Evolutionary conservation across 2,113 vertebrate genomes (phyloP), one percentile per base, ranked within the genome.

Genomic region (Macquaria australasica): DNA sequence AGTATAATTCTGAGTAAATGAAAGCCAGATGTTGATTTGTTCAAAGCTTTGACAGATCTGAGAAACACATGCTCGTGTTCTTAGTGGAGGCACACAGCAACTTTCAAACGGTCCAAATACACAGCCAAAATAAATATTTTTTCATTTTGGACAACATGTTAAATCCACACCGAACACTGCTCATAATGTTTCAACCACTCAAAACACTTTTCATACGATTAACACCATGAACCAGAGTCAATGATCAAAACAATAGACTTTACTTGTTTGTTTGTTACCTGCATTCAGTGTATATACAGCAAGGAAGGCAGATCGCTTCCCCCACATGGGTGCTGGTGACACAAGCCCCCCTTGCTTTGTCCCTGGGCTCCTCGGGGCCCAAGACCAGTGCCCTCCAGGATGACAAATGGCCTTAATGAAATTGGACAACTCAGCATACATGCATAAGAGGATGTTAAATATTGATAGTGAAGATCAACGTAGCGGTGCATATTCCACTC

Each of bases 401-500:
- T 99, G 97, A 99, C 96, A 97, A 98, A 97, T 96, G 97, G 96
- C 96, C 97, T 96, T 98, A 99, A 99, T 98, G 98, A 98, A 98
- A 97, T 97, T 97, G 97, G 98, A 99, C 98, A 99, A 97, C 96
- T 96, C 96, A 96, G 97, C 97, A 98, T 97, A 97, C 96, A 98
- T 97, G 97, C 97, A 98, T 98, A 98, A 98, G 97, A 97, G 96
- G 96, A 93, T 95, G 97, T 98, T 98, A 98, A 99, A 99, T 99
- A 99, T 99, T 99, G 97, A 99, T 99, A 97, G 93, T 91, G 95
- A 96, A 97, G 94, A 96, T 95, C 96, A 96, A 96, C 95, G 95
- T 94, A 96, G 95, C 96, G 96, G 95, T 96, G 97, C 96, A 97
- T 96, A 97, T 96, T 97, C 97, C 96, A 96, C 97, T 97, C 96